phyloP scores from a whole-genome alignment of 2,888 invertebrate species.

The Tenthredo livida region DNA sequence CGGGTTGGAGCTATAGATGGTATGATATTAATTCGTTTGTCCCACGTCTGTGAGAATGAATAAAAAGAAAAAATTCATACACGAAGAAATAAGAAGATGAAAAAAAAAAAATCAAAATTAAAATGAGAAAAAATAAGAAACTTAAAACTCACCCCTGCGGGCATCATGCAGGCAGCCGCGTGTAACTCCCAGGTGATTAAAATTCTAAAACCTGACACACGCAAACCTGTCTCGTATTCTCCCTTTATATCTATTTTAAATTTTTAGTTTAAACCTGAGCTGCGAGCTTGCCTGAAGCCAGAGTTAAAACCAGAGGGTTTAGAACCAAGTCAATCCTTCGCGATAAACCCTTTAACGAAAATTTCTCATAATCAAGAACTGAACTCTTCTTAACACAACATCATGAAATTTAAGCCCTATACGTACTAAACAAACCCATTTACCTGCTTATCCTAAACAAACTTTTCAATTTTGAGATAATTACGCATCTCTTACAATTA shows the following conservation, averaged over 20 bases:
- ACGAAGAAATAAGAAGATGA: not conserved
- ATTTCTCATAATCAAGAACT: not conserved
- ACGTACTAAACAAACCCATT: not conserved
- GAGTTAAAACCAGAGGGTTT: not conserved
- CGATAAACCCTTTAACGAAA: not conserved
- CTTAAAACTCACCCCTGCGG: not conserved
- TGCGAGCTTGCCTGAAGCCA: not conserved
- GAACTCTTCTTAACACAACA: not conserved
- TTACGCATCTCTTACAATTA: not conserved
- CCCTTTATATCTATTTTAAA: not conserved
- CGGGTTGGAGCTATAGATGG: not conserved
- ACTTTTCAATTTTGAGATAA: not conserved
- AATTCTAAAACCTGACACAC: not conserved
- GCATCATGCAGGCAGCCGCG: not conserved
- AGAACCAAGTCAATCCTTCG: not conserved
- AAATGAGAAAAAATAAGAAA: not conserved
- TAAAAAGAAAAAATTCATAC: not conserved
- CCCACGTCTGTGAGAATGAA: not conserved
- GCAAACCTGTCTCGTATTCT: not conserved
- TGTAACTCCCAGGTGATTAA: not conserved
- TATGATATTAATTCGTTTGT: not conserved
- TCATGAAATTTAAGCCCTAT: not conserved
- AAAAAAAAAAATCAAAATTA: not conserved
- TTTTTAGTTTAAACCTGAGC: not conserved
- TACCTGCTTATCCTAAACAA: not conserved